These are phyloP conservation scores for Drosophila ananassae DNA, from an alignment of 1,140 invertebrate genomes.

Conservation along the genomic window DNA sequence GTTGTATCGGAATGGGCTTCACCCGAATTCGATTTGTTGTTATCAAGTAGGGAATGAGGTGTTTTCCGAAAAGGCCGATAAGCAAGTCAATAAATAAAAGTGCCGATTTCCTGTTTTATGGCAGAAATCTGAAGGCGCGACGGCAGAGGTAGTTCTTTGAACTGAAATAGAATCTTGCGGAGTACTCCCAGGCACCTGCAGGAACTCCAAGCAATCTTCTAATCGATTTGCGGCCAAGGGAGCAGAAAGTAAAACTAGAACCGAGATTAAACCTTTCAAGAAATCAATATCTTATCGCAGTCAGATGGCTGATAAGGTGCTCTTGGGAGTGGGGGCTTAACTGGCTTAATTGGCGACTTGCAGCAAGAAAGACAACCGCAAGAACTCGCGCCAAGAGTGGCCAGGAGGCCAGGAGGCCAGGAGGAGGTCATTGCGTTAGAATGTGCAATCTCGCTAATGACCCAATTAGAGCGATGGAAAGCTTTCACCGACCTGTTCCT, in stretches of 20 bases:
- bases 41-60: constrained; percentile 5
- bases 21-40: constrained; percentile 6
- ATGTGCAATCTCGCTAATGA: constrained; percentile 66
- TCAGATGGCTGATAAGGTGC: too few relatives aligned
- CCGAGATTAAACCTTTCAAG: background rate
- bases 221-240: too few relatives aligned
- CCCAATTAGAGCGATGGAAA: constrained; percentile 58
- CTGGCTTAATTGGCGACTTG: too few relatives aligned
- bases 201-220: too few relatives aligned
- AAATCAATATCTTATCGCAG: background rate
- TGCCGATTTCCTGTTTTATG: background rate
- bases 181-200: too few relatives aligned
- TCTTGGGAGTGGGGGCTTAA: constrained; percentile 3
- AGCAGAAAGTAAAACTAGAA: too few relatives aligned
- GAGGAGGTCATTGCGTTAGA: constrained; percentile 49
- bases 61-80: constrained; percentile 1
- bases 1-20: background rate
- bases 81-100: constrained; percentile 14
- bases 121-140: too few relatives aligned
- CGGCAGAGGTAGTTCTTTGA: too few relatives aligned
- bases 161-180: too few relatives aligned
- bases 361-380: constrained; percentile 16
- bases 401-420: too few relatives aligned
- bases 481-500: constrained; percentile 45
- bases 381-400: constrained; percentile 18